Evolutionary conservation across 2,113 vertebrate genomes (phyloP).

Genomic region (Paraplagusia blochii): DNA sequence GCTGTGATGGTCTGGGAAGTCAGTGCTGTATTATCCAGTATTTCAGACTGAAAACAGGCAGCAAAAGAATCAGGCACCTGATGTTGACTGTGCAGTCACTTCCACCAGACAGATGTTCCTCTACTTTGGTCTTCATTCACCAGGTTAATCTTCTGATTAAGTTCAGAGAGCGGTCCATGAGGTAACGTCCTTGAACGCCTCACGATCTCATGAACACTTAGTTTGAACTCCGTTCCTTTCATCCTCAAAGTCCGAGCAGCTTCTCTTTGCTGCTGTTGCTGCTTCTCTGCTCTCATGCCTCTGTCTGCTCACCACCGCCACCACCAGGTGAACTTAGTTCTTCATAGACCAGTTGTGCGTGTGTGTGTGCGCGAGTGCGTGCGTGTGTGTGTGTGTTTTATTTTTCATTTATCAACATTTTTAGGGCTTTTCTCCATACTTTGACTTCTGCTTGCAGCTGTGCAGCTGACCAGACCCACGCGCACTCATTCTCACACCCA

Average conservation of each 20-base stretch:
- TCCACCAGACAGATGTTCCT: too few relatives aligned
- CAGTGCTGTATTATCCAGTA: too few relatives aligned
- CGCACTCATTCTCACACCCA: not conserved
- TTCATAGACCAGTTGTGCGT: not conserved
- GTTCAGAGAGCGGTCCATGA: too few relatives aligned
- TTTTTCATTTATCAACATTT: slow-evolving; percentile 11
- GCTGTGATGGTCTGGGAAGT: too few relatives aligned
- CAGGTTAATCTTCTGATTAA: too few relatives aligned
- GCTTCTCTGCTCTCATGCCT: not conserved
- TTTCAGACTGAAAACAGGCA: too few relatives aligned
- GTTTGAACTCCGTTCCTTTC: slow-evolving; percentile 2
- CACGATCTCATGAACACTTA: not conserved
- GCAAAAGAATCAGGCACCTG: too few relatives aligned
- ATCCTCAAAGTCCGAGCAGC: slow-evolving; percentile 7
- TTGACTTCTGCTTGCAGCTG: slow-evolving; percentile 16
- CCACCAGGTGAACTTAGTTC: not conserved
- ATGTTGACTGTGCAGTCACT: too few relatives aligned
- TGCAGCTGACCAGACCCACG: not conserved
- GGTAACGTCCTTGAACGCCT: too few relatives aligned
- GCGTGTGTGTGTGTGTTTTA: not conserved
- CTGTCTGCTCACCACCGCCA: not conserved
- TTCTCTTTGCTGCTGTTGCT: slow-evolving; percentile 5
- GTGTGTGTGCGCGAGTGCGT: too few relatives aligned
- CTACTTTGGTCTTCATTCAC: too few relatives aligned
- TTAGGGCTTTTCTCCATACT: slow-evolving; percentile 21